Percentiles rank a stretch among this genome's conserved stretches.
Evolutionary conservation across 2,797 vertebrate species (phyloP).

Genomic region (Neoniphon sammara): DNA sequence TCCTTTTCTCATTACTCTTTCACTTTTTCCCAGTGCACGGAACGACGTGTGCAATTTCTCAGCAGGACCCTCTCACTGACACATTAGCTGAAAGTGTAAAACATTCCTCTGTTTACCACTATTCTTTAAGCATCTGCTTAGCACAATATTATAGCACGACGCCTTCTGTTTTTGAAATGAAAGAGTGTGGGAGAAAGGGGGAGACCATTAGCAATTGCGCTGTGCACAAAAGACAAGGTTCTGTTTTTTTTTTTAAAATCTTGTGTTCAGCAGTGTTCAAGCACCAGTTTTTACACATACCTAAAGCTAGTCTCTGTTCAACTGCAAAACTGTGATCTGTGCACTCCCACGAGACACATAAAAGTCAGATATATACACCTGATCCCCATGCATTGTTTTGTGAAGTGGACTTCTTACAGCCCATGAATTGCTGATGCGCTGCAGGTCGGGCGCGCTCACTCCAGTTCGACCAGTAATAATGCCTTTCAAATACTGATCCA

Average conservation of each 20-base stretch:
- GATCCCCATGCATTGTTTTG: constrained; percentile 51
- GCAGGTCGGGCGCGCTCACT: constrained; percentile 65
- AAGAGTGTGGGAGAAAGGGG: constrained; percentile 28
- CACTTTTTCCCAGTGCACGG: neutral
- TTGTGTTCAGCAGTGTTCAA: neutral
- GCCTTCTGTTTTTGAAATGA: constrained; percentile 53
- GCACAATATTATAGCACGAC: constrained; percentile 26
- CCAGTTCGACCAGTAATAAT: constrained; percentile 62
- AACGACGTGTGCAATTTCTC: constrained; percentile 27
- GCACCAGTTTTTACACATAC: neutral
- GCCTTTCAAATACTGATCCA: constrained; percentile 73
- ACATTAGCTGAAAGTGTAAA: constrained; percentile 58
- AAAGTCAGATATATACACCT: constrained; percentile 51
- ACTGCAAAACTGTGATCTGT: constrained; percentile 10
- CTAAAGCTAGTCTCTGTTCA: constrained; percentile 17
- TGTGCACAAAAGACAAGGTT: constrained; percentile 11
- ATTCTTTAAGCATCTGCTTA: constrained; percentile 53
- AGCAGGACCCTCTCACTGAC: constrained; percentile 27
- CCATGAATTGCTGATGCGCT: constrained; percentile 74
- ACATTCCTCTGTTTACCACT: constrained; percentile 36
- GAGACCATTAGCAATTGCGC: constrained; percentile 30
- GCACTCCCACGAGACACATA: constrained; percentile 36
- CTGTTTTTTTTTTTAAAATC: neutral
- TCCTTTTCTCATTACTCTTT: neutral
- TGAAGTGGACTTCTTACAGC: constrained; percentile 43